Evolutionary conservation across 2,888 invertebrate genomes (phyloP), one percentile per base, ranked within the genome.

Genomic region (Oxycera nigricornis): DNA sequence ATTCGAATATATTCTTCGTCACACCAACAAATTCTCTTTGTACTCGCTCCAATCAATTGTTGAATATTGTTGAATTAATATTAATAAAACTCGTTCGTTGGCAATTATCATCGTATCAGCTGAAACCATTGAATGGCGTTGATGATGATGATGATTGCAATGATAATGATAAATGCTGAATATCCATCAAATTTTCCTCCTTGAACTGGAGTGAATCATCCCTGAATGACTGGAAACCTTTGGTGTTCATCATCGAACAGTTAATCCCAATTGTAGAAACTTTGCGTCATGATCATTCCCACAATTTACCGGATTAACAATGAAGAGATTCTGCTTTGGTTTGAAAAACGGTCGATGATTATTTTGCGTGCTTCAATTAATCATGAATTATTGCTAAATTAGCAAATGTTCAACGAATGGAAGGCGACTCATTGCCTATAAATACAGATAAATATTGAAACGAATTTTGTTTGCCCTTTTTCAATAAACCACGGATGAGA

Each of bases 361-460:
- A 4, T 24, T 55, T 55, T 22, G 52, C 52, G 52, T 6, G 52
- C 3, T 55, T 17, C 20, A 20, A 55, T 55, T 7, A 55, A 17
- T 9, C 2, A 22, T 55, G 52, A 55, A 55, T 55, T 24, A 55
- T 55, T 55, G 52, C 52, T 24, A 55, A 55, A 55, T 55, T 55
- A 55, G 24, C 11, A 7, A n/a, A n/a, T n/a, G n/a, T n/a, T n/a
- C n/a, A n/a, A n/a, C n/a, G n/a, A n/a, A n/a, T n/a, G n/a, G n/a
- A n/a, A n/a, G n/a, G n/a, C n/a, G n/a, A n/a, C n/a, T n/a, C n/a
- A n/a, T n/a, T n/a, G n/a, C n/a, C n/a, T n/a, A n/a, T n/a, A n/a
- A n/a, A n/a, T n/a, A n/a, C n/a, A n/a, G n/a, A n/a, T n/a, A n/a
- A n/a, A n/a, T n/a, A n/a, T n/a, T n/a, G n/a, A n/a, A n/a, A n/a